A percentile compares a stretch with the other conserved stretches of the same genome.
These are phyloP conservation scores for Nothoprocta pentlandii DNA, from an alignment of 2,113 vertebrate genomes.

Conservation along the genomic window DNA sequence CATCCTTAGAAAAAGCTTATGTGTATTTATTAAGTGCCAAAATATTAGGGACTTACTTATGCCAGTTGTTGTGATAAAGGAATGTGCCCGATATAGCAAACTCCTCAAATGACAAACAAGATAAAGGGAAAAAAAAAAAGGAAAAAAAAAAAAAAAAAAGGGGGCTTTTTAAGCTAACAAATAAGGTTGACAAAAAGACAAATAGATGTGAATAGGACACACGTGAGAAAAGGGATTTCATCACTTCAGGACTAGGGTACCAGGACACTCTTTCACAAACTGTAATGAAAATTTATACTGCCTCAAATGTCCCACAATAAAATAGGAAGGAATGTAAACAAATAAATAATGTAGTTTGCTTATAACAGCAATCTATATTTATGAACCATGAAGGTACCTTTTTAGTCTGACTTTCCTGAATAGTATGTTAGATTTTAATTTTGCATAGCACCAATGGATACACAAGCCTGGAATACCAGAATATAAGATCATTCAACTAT, in stretches of 20 bases:
- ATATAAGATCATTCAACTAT: background rate
- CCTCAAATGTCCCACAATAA: background rate
- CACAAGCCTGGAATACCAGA: background rate
- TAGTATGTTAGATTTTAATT: background rate
- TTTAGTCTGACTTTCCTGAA: background rate
- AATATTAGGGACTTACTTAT: background rate
- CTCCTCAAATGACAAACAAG: background rate
- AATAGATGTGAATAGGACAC: background rate
- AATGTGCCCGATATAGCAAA: background rate
- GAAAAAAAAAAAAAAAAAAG: no score
- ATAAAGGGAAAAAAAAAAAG: background rate
- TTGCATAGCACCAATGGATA: background rate
- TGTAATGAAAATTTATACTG: background rate
- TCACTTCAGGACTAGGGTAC: background rate
- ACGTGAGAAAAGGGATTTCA: background rate
- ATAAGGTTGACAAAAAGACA: background rate
- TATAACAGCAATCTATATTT: background rate
- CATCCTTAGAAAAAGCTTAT: background rate
- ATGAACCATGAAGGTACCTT: background rate
- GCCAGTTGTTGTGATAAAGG: background rate
- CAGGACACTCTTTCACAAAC: background rate
- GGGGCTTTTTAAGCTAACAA: background rate
- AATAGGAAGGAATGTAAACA: background rate
- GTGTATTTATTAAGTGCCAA: background rate
- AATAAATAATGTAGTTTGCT: background rate